Conservation (phyloP, 1,140 invertebrate genomes). For the Meteorus sp. region DNA sequence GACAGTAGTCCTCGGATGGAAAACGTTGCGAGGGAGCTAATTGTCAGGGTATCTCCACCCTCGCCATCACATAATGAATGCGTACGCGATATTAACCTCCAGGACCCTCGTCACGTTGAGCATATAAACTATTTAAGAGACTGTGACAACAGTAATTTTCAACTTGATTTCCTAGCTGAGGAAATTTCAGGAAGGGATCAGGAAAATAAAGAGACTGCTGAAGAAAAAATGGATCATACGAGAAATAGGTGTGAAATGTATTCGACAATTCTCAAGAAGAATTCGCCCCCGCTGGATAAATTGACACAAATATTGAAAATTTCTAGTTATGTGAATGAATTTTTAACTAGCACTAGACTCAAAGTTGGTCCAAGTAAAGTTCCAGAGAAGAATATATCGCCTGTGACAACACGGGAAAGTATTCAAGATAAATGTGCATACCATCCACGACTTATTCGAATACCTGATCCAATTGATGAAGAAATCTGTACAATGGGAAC, state of each 20-base stretch:
- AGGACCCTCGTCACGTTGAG: background rate
- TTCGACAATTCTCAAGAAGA: background rate
- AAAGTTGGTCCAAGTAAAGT: background rate
- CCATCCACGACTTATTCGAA: background rate
- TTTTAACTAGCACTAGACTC: conserved; percentile 21
- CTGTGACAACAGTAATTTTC: background rate
- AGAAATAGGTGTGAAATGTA: background rate
- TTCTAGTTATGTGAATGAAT: conserved; percentile 26
- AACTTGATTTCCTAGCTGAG: background rate
- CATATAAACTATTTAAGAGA: background rate
- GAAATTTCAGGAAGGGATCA: background rate
- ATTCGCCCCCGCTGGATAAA: background rate
- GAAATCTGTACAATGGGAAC: background rate
- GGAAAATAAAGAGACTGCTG: background rate
- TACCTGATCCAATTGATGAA: background rate
- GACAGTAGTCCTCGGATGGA: background rate
- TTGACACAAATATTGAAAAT: conserved; percentile 24
- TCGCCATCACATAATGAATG: conserved; percentile 14
- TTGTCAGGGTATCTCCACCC: conserved; percentile 4
- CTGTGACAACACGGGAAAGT: background rate
- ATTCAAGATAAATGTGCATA: background rate
- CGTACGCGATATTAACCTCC: background rate
- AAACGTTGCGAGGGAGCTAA: background rate
- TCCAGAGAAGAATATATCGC: background rate
- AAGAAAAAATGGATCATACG: background rate